A percentile compares a stretch with the other conserved stretches of the same genome.
These are phyloP conservation scores for Origma solitaria DNA, from an alignment of 2,113 vertebrate genomes.

Conservation along the genomic window DNA sequence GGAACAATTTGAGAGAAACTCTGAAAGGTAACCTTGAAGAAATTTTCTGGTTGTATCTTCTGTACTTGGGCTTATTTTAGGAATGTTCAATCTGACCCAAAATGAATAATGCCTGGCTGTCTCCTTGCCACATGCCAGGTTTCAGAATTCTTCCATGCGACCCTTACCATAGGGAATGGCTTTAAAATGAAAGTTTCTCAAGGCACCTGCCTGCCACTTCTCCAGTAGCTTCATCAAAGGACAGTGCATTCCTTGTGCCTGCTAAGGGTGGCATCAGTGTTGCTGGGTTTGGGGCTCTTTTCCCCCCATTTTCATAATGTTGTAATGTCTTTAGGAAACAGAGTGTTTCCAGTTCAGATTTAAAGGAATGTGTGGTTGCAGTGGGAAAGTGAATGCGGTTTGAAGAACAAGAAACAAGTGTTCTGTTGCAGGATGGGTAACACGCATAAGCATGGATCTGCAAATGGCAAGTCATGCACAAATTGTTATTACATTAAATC, in stretches of 20 bases:
- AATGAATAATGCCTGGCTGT: not conserved
- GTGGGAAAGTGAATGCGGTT: not conserved
- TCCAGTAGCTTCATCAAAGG: not conserved
- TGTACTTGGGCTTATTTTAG: not conserved
- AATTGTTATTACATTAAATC: not conserved
- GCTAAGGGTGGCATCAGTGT: not conserved
- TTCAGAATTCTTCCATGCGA: not conserved
- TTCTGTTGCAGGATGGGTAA: not conserved
- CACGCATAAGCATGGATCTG: fast-evolving
- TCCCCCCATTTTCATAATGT: fast-evolving
- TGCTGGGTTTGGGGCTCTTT: fast-evolving
- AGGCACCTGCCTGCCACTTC: not conserved
- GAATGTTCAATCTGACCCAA: not conserved
- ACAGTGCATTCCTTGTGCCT: fast-evolving
- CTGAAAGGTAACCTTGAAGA: not conserved
- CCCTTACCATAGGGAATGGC: not conserved
- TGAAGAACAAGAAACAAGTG: not conserved
- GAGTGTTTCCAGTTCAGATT: not conserved
- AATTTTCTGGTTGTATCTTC: not conserved
- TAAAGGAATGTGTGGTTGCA: not conserved
- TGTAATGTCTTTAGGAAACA: not conserved
- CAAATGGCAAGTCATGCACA: not conserved
- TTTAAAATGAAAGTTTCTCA: not conserved
- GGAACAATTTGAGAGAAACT: not conserved
- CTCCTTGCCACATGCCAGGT: not conserved